Percentiles rank a stretch among this genome's conserved stretches.
phyloP scores from a whole-genome alignment of 2,797 vertebrate genomes.

The Diglossa cyanea region DNA sequence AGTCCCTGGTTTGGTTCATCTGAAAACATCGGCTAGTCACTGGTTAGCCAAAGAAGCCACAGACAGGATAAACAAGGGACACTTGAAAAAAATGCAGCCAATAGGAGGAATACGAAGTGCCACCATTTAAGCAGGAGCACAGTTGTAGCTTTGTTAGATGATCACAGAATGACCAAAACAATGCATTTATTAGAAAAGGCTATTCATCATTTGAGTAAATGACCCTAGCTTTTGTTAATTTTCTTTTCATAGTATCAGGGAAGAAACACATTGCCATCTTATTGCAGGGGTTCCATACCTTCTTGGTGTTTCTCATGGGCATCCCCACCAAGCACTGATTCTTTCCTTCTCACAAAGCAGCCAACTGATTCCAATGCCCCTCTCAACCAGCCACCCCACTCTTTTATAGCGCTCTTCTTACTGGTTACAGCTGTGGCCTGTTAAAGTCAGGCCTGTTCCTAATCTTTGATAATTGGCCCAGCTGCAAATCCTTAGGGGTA shows the following conservation, averaged over 20 bases:
- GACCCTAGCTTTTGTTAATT: not conserved
- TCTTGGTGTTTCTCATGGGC: too few relatives aligned
- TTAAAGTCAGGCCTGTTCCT: too few relatives aligned
- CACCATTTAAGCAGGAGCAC: not conserved
- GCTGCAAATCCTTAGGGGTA: too few relatives aligned
- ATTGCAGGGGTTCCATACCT: too few relatives aligned
- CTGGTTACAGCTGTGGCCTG: too few relatives aligned
- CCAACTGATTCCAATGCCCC: rapidly evolving
- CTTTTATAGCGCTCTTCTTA: too few relatives aligned
- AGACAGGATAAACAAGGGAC: not conserved
- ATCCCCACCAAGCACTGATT: too few relatives aligned
- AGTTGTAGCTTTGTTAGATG: not conserved
- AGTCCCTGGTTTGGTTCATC: not conserved
- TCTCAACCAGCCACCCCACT: too few relatives aligned
- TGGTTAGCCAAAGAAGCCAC: not conserved
- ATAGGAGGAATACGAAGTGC: not conserved
- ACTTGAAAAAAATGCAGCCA: not conserved
- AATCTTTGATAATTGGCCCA: too few relatives aligned
- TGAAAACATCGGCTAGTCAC: not conserved
- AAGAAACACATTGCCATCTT: not conserved
- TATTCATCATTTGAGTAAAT: not conserved
- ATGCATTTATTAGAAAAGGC: not conserved
- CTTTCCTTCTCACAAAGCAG: rapidly evolving
- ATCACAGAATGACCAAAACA: not conserved
- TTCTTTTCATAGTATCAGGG: not conserved